Base-by-base conservation (phyloP, 2,888 invertebrate species). In the Cephus sareptanus region DNA sequence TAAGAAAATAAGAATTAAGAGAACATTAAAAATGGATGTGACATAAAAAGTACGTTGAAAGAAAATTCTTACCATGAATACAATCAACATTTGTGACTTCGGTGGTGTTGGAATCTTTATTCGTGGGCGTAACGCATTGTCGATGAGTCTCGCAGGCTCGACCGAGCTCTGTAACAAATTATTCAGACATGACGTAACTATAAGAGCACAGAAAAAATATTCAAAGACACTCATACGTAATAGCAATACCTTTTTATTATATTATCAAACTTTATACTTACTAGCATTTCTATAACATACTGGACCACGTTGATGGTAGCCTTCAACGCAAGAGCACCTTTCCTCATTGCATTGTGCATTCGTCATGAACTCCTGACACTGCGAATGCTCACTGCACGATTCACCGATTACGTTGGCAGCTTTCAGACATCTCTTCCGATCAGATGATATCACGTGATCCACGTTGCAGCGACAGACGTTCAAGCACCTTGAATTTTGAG, bases 381-480 rank as follows among this genome's bases (percentile, higher is more conserved):
- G 91, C n/a, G 85, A 81, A 34, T 90, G 81, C 56, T 90, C 89
- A 70, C 85, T 83, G 80, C 91, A 91, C 33, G 83, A 74, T 74
- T 91, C 90, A 0, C 89, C 91, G 56, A 91, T 84, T 4, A 81
- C 79, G 75, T 88, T 87, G 6, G 90, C 90, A 13, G 88, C 87
- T 81, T 87, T 90, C 75, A 92, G 81, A 81, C 92, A 92, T 13
- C 81, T 79, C 40, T 87, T 85, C 11, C 86, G 87, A 73, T 89
- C 84, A 40, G 79, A 82, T 69, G 90, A 91, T 12, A 85, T 76
- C 30, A 90, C 87, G 80, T 91, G 88, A 75, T 89, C 88, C 9
- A 89, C 83, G 79, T 87, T 87, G 80, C 92, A 92, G 37, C 84
- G 80, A 78, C 92, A 92, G 11, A 84, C 83, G 31, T 85, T 85